Evolutionary conservation across 2,797 vertebrate genomes (phyloP).

Genomic region (Spinibarbus caldwelli): DNA sequence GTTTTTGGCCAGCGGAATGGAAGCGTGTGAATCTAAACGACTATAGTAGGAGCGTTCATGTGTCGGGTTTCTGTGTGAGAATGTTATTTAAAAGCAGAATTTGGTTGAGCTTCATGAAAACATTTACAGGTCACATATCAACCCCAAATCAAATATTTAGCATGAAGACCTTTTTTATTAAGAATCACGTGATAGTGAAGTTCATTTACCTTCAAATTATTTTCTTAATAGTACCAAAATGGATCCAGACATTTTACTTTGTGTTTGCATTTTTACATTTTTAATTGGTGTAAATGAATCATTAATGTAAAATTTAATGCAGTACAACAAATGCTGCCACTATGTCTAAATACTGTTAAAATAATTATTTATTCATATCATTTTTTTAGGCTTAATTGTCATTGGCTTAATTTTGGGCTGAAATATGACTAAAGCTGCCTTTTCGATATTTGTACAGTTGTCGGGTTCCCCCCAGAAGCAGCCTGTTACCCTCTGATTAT

Average conservation of each 20-base stretch:
- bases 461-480: neutral
- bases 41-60: neutral
- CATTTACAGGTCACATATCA: neutral
- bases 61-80: neutral
- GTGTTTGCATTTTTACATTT: neutral
- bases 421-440: neutral
- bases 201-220: neutral
- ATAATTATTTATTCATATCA: neutral
- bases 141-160: neutral
- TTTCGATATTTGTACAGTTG: too few relatives aligned
- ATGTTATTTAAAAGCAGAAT: neutral
- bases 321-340: neutral
- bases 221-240: neutral
- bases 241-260: neutral
- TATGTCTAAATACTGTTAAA: neutral
- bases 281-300: neutral
- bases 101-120: neutral
- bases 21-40: slow-evolving; percentile 1
- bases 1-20: slow-evolving; percentile 28
- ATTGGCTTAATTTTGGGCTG: neutral
- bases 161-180: neutral
- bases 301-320: neutral
- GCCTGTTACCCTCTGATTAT: neutral
- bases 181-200: neutral
- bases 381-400: neutral